Base-by-base conservation (phyloP, 1,140 invertebrate genomes). In the Forficula auricularia region DNA sequence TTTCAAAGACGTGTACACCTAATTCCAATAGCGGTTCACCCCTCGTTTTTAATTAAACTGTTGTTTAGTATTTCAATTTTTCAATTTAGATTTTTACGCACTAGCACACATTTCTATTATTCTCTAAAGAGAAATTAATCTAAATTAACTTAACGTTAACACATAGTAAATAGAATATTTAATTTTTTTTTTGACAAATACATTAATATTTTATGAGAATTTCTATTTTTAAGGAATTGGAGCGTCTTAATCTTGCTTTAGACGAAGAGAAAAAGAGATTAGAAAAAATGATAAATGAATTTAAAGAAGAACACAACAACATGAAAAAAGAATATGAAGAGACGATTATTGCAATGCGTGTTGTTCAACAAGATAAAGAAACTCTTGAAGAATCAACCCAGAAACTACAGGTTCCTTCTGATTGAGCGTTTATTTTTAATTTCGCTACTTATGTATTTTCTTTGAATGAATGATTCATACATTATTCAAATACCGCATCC, bases 251-350 rank as follows among this genome's bases (percentile, higher is more conserved):
- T 19, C 33, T 31, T 19, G 45, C 40, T 10, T 34, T 47, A 15
- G 45, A 47, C 31, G 45, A 47, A 35, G 45, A 47, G 35, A 47
- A 47, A 30, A 42, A 32, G 33, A 42, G 45, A 38, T 35, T 47
- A 36, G 40, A 47, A 19, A 34, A 34, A 12, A 33, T 47, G 35
- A 47, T 47, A 38, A 34, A 47, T 14, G 45, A 47, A 35, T 43
- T 47, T 15, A 41, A 36, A 10, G 20, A 30, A 22, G 45, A 47
- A 19, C 45, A 47, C 32, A 19, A 43, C 15, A 14, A 36, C 10
- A 47, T 47, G 45, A 47, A 47, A 35, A 22, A 20, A n/a, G 45
- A 47, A 38, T 47, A 47, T 40, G 45, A 47, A 19, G 45, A 47
- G 36, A 47, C 45, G n/a, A 38, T 43, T 19, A n/a, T 16, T 12